Evolutionary conservation across 2,797 vertebrate genomes (phyloP), one percentile per base, ranked within the genome.

Genomic region (Pogoniulus pusillus): DNA sequence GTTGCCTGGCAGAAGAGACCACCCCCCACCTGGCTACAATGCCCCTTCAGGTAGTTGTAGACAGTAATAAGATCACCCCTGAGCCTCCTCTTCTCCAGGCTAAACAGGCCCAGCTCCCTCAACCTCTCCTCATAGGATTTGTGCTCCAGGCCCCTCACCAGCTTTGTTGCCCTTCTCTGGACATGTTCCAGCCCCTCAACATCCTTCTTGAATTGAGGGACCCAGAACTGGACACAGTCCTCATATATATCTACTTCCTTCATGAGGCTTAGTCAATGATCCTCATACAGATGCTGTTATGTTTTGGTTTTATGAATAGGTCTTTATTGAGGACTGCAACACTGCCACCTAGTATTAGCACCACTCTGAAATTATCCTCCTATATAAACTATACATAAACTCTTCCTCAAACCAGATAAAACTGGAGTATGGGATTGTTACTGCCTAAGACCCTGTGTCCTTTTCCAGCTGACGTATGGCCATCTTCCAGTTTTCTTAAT

Each of bases 401-500:
- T 95, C 22, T 88, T 91, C 16, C 74, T 59, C 39, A 81, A 72
- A 87, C 27, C 58, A 39, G 27, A 81, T 83, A 94, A 89, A 87
- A 94, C 90, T 77, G 86, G 49, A 90, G 12, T 86, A 81, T 86
- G 41, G 92, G 58, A 94, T 96, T 95, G 91, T 92, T 93, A 91
- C 54, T 93, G 34, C 37, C 79, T 29, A 91, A 86, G 59, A 77
- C 14, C 82, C 23, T 78, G 43, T 86, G 66, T 59, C 92, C 72
- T 94, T 49, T 91, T 90, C 88, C 55, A 62, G 49, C 29, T 95
- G 89, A 93, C 86, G 95, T 96, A 96, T 94, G 96, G 90, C 37
- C 66, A 65, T 87, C 76, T 96, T 96, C 72, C 76, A 91, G 55
- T 94, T 96, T 87, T 97, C 89, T 96, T 96, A 95, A 97, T 97